Evolutionary conservation across 2,888 invertebrate genomes (phyloP).

Genomic region (Eretmocerus hayati): DNA sequence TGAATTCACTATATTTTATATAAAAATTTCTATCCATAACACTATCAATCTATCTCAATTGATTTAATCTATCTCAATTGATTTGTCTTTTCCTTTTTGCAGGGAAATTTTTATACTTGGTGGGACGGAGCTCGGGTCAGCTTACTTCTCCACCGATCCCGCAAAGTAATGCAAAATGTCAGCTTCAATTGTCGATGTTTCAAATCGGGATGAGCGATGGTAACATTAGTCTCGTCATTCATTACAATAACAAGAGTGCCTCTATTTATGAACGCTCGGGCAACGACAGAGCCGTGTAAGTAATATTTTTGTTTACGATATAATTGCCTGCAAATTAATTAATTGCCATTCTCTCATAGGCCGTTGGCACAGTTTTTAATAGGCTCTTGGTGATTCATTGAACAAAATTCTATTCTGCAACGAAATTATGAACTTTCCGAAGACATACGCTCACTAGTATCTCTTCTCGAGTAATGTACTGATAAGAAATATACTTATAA

Average conservation of each 20-base stretch:
- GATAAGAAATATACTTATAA: no score
- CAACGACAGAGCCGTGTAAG: conserved; percentile 30
- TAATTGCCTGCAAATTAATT: neutral
- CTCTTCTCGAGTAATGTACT: no score
- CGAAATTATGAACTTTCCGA: no score
- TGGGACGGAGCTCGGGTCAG: conserved; percentile 39
- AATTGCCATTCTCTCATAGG: neutral
- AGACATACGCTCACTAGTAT: neutral
- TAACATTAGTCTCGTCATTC: conserved; percentile 46
- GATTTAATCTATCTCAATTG: no score
- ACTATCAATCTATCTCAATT: no score
- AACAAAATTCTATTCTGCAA: neutral
- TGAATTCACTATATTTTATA: no score
- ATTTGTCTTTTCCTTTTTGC: conserved; percentile 25
- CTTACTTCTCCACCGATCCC: conserved; percentile 43
- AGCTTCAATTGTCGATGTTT: conserved; percentile 45
- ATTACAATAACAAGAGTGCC: conserved; percentile 43
- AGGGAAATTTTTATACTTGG: conserved; percentile 72
- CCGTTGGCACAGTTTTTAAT: neutral
- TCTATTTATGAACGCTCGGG: conserved; percentile 45
- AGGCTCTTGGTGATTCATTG: neutral
- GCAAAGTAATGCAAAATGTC: conserved; percentile 44
- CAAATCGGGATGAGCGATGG: conserved; percentile 48
- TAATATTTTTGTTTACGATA: neutral
- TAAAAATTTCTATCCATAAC: neutral